A percentile compares a stretch with the other conserved stretches of the same genome.
Conservation (phyloP, 1,140 invertebrate genomes). For the Hylaeus anthracinus region DNA sequence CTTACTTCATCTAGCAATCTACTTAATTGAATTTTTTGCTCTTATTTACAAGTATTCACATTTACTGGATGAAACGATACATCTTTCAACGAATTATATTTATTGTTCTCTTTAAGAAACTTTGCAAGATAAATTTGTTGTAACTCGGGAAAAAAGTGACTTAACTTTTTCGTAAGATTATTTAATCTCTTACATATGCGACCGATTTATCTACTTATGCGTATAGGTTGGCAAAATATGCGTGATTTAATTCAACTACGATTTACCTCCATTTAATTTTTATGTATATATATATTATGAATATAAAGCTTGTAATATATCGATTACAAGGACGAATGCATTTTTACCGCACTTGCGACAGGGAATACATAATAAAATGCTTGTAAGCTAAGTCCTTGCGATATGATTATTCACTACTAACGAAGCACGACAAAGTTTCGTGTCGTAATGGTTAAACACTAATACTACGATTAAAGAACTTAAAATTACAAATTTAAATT, state of each 20-base stretch:
- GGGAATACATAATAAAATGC: conserved; percentile 36
- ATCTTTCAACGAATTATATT: background rate
- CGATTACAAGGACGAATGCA: conserved; percentile 41
- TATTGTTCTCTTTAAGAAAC: conserved; percentile 5
- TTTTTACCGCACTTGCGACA: conserved; percentile 53
- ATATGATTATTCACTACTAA: conserved; percentile 53
- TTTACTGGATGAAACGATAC: background rate
- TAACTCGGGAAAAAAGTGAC: conserved; percentile 26
- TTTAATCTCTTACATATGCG: conserved; percentile 25
- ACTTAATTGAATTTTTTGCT: conserved; percentile 39
- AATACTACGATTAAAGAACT: conserved; percentile 54
- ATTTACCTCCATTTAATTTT: conserved; percentile 43
- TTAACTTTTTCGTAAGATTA: conserved; percentile 49
- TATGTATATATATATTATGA: conserved; percentile 53
- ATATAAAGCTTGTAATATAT: conserved; percentile 55
- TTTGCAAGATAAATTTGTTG: conserved; percentile 36
- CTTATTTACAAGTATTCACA: conserved; percentile 4
- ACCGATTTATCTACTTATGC: conserved; percentile 39
- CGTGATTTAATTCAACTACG: conserved; percentile 38
- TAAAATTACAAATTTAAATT: conserved; percentile 51
- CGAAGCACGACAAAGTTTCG: conserved; percentile 35
- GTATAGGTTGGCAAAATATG: conserved; percentile 31
- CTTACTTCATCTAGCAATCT: conserved; percentile 29
- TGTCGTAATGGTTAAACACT: conserved; percentile 41
- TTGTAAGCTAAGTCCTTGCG: conserved; percentile 42